Evolutionary conservation across 2,888 invertebrate genomes (phyloP).

Genomic region (Eilema depressum): DNA sequence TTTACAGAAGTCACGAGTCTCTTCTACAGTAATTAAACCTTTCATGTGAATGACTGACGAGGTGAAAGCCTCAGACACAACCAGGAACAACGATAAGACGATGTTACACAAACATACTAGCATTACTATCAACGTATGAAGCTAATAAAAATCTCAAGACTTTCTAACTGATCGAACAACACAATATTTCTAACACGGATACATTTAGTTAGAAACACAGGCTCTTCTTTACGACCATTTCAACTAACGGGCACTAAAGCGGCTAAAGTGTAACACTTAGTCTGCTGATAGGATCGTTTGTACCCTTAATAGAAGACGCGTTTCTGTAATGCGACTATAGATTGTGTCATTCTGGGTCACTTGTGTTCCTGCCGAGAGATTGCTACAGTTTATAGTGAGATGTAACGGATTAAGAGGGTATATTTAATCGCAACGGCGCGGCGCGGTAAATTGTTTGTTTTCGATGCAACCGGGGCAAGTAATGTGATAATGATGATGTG

Average conservation of each 20-base stretch:
- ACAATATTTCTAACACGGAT: constrained; percentile 6
- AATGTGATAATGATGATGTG: no score
- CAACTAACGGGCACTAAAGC: constrained; percentile 37
- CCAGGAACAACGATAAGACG: neutral
- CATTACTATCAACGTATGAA: neutral
- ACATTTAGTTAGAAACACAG: constrained; percentile 13
- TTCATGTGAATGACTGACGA: neutral
- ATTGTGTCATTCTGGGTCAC: constrained; percentile 18
- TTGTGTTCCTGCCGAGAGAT: neutral
- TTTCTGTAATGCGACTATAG: constrained; percentile 28
- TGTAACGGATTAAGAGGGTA: neutral
- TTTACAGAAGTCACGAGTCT: neutral
- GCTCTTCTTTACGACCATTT: constrained; percentile 40
- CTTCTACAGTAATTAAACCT: neutral
- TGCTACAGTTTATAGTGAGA: neutral
- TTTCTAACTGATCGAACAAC: neutral
- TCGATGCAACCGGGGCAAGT: no score
- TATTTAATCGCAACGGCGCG: no score
- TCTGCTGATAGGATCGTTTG: constrained; percentile 45
- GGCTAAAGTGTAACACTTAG: constrained; percentile 42
- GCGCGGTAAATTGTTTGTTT: no score
- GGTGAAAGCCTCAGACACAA: neutral
- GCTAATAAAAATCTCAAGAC: neutral
- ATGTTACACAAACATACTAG: neutral
- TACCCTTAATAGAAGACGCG: constrained; percentile 42